phyloP scores from a whole-genome alignment of 1,140 invertebrate species.

The Zophobas atratus region DNA sequence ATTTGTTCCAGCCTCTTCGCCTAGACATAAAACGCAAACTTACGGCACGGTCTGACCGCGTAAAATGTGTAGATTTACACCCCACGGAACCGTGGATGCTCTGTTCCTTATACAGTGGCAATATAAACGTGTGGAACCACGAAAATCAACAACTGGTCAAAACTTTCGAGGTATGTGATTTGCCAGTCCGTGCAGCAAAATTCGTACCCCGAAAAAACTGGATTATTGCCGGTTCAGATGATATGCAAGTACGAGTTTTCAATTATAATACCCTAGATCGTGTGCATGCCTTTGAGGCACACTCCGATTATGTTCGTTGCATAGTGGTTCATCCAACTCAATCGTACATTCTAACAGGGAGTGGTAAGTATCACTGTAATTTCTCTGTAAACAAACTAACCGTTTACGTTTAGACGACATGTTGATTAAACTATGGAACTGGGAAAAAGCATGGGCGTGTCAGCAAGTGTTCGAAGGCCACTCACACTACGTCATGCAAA shows the following conservation, averaged over 20 bases:
- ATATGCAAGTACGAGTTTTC: conserved; percentile 95
- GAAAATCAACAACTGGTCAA: conserved; percentile 95
- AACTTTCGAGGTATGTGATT: conserved; percentile 96
- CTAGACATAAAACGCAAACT: conserved; percentile 98
- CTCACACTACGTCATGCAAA: conserved; percentile 99
- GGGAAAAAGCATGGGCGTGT: conserved; percentile 98
- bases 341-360: conserved; percentile 96
- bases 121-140: conserved; percentile 99
- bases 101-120: conserved; percentile 97
- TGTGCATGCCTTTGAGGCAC: conserved; percentile 97
- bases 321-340: conserved; percentile 98
- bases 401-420: conserved; percentile 89
- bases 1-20: conserved; percentile 86
- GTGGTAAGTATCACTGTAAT: conserved; percentile 78
- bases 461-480: conserved; percentile 99
- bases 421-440: conserved; percentile 99
- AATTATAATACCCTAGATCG: conserved; percentile 99
- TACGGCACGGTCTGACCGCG: conserved; percentile 96
- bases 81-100: conserved; percentile 99
- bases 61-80: conserved; percentile 98
- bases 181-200: conserved; percentile 95
- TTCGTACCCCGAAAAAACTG: conserved; percentile 99
- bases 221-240: conserved; percentile 98
- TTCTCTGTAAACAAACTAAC: conserved; percentile 10
- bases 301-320: conserved; percentile 97